Evolutionary conservation across 2,888 invertebrate species (phyloP), one percentile per base, ranked within the genome.

Genomic region (Nesidiocoris tenuis): DNA sequence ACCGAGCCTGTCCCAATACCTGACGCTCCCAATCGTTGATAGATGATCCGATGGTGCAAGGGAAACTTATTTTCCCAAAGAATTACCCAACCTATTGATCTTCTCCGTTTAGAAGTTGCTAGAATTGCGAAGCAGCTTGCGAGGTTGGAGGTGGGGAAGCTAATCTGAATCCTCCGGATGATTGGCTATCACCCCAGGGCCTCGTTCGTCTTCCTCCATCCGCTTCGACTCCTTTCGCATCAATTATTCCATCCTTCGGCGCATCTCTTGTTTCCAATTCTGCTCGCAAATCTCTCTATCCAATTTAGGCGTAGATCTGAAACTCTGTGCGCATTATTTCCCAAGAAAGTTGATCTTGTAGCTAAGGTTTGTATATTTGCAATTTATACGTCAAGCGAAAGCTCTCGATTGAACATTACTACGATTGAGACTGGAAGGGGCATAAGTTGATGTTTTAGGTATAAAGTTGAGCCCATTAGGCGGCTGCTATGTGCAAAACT

Each of bases 101-200:
- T 39, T 39, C 39, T 39, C 12, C 39, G 39, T 39, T 39, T 12
- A 12, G 39, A 12, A 39, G n/a, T n/a, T n/a, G n/a, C n/a, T n/a
- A n/a, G 39, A 39, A 39, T 7, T 39, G 39, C 3, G 12, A 39
- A 7, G 12, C 39, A 39, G 12, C 39, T n/a, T n/a, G n/a, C n/a
- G n/a, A n/a, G n/a, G n/a, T n/a, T n/a, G n/a, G n/a, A n/a, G 39
- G 39, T 39, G 39, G 39, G n/a, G 21, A 63, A 23, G 2, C 63
- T 63, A 63, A 63, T 63, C 63, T 63, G 63, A 63, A 63, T 63
- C 63, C 21, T 63, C 22, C 63, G n/a, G 63, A 63, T 63, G 63
- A 63, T 63, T 63, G 63, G 63, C 63, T 22, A 63, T 63, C 23
- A 63, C 19, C 22, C 22, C 39, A 12, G 3, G 39, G 12, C 5